These are phyloP conservation scores for Lasioglossum lativentre DNA, from an alignment of 2,888 invertebrate species.

Conservation along the genomic window DNA sequence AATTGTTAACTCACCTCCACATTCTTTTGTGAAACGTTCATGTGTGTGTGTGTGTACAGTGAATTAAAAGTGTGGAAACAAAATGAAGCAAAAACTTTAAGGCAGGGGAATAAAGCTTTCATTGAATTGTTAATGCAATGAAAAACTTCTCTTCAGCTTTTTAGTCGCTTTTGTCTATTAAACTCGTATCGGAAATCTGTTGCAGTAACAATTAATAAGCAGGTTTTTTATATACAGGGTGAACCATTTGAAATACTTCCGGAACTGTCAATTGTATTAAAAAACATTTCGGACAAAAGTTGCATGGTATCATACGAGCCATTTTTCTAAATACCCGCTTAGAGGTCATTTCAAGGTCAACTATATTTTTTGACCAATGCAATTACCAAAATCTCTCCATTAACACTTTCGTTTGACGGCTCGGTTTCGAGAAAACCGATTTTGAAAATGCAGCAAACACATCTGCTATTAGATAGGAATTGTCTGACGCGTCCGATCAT, in stretches of 20 bases:
- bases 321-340: neutral
- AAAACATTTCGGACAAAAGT: neutral
- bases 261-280: neutral
- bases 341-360: neutral
- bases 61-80: conserved; percentile 7
- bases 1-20: neutral
- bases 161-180: neutral
- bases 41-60: no score
- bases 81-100: neutral
- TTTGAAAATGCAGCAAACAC: no score
- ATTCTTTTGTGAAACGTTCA: neutral
- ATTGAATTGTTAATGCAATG: neutral
- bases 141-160: neutral
- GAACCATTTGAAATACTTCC: neutral
- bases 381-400: no score
- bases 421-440: no score
- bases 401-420: no score
- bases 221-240: conserved; percentile 1
- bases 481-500: no score
- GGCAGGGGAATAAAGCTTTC: neutral
- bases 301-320: neutral
- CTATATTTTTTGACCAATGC: neutral
- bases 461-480: no score
- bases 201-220: neutral
- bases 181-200: neutral